A percentile compares a stretch with the other conserved stretches of the same genome.
These are phyloP conservation scores for Bombus sylvicola DNA, from an alignment of 1,140 invertebrate genomes.

Conservation along the genomic window DNA sequence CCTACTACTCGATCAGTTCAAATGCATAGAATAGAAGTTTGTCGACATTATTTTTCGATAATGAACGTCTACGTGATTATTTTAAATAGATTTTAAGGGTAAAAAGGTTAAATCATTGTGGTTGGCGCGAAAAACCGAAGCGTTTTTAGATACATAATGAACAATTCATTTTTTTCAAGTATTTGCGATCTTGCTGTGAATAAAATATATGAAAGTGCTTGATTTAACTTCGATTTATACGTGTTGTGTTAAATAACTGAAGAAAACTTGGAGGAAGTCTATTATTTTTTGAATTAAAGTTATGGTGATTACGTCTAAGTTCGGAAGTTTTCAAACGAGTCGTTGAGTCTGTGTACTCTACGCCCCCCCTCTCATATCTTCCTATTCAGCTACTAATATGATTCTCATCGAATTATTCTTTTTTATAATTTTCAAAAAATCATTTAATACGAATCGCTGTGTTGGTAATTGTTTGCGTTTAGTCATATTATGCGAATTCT, in stretches of 20 bases:
- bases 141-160: slow-evolving; percentile 30
- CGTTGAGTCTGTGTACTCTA: slow-evolving; percentile 46
- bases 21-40: background rate
- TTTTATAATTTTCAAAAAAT: background rate
- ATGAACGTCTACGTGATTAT: background rate
- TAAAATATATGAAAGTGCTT: background rate
- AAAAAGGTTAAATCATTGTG: slow-evolving; percentile 72
- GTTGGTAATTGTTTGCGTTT: background rate
- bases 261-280: background rate
- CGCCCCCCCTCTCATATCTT: slow-evolving; percentile 16
- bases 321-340: slow-evolving; percentile 62
- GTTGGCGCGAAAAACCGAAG: slow-evolving; percentile 76
- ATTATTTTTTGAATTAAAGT: slow-evolving; percentile 57
- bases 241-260: background rate
- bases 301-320: slow-evolving; percentile 31
- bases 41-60: background rate
- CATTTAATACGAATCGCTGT: background rate
- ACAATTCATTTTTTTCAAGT: slow-evolving; percentile 23
- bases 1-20: background rate
- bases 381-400: slow-evolving; percentile 23
- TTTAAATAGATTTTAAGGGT: slow-evolving; percentile 18
- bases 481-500: background rate
- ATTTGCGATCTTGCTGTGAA: background rate
- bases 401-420: slow-evolving; percentile 1
- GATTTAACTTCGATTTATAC: background rate